Evolutionary conservation across 2,888 invertebrate genomes (phyloP).

Genomic region (Ochlodes sylvanus): DNA sequence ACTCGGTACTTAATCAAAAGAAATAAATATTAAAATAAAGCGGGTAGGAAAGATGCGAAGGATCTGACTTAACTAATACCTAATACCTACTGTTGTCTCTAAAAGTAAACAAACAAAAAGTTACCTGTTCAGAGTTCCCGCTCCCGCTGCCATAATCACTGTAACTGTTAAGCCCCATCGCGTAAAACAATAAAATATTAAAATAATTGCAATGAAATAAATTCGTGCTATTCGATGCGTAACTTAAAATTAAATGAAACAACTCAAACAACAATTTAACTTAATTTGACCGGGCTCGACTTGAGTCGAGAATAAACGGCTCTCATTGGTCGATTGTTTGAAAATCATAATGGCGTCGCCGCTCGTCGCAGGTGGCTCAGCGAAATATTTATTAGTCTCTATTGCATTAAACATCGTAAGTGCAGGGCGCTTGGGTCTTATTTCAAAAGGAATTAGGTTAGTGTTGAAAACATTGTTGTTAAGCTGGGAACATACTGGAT

Average conservation of each 20-base stretch:
- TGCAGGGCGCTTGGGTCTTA: slow-evolving; percentile 1
- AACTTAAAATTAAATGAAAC: slow-evolving; percentile 11
- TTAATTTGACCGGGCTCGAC: no score
- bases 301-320: slow-evolving; percentile 40
- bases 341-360: slow-evolving; percentile 7
- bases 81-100: background rate
- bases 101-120: slow-evolving; percentile 44
- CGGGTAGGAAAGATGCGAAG: no score
- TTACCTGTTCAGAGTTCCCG: slow-evolving; percentile 60
- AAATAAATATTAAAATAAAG: no score
- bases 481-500: background rate
- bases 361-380: slow-evolving; percentile 37
- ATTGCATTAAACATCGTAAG: slow-evolving; percentile 44
- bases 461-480: background rate
- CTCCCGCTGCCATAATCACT: slow-evolving; percentile 64
- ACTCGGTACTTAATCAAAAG: no score
- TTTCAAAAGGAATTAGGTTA: background rate
- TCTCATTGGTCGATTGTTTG: slow-evolving; percentile 37
- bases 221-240: slow-evolving; percentile 16
- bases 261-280: background rate
- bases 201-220: background rate
- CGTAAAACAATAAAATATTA: slow-evolving; percentile 12
- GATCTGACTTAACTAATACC: background rate
- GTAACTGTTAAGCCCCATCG: slow-evolving; percentile 30
- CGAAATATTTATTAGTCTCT: slow-evolving; percentile 47